Percentiles rank a stretch among this genome's conserved stretches.
These are phyloP conservation scores for Lochmaea crataegi DNA, from an alignment of 2,888 invertebrate species.

Conservation along the genomic window DNA sequence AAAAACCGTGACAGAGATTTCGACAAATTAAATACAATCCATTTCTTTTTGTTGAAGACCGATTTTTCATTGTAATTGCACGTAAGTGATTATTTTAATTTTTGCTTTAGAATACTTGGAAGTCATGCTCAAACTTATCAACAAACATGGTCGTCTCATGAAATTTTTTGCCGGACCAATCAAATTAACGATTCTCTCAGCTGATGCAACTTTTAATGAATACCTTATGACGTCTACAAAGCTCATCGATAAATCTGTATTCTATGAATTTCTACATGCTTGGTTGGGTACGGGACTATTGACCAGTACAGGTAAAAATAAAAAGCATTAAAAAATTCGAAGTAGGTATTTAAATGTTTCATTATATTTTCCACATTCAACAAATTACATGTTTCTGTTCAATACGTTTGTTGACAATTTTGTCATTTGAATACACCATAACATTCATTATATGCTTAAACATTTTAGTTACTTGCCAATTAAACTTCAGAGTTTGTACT, in stretches of 20 bases:
- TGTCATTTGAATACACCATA: too few relatives aligned
- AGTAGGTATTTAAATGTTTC: too few relatives aligned
- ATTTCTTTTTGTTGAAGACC: too few relatives aligned
- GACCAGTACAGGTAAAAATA: conserved; percentile 57
- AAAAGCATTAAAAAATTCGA: not conserved
- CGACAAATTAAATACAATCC: too few relatives aligned
- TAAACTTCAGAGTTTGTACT: too few relatives aligned
- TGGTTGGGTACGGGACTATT: conserved; percentile 63
- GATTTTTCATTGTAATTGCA: too few relatives aligned
- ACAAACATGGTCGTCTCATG: conserved; percentile 17
- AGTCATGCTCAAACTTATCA: not conserved
- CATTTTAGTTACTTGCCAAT: too few relatives aligned
- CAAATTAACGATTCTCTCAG: conserved; percentile 23
- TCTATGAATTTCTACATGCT: conserved; percentile 56
- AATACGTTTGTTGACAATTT: too few relatives aligned
- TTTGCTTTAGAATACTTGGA: not conserved
- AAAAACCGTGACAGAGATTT: too few relatives aligned
- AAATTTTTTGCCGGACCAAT: conserved; percentile 23
- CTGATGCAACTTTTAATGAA: conserved; percentile 50
- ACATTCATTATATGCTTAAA: too few relatives aligned
- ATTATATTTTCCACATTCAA: too few relatives aligned
- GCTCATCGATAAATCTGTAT: conserved; percentile 57
- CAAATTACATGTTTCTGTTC: too few relatives aligned
- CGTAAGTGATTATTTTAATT: not conserved
- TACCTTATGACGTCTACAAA: conserved; percentile 55